Percentiles rank a stretch among this genome's conserved stretches.
Evolutionary conservation across 2,888 invertebrate genomes (phyloP).

Genomic region (Drosophila emarginata): DNA sequence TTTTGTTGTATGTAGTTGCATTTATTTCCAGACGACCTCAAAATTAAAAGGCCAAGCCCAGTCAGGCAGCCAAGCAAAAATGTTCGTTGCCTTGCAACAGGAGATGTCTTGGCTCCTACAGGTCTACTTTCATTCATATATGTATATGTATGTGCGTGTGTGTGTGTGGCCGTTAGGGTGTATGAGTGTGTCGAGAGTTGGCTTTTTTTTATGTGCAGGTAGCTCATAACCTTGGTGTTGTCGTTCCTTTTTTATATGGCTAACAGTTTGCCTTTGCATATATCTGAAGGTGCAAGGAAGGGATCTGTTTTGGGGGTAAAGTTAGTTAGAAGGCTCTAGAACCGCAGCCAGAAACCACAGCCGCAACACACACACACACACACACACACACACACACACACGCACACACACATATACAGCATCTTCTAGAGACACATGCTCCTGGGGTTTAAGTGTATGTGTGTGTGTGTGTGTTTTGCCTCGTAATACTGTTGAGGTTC

Average conservation of each 20-base stretch:
- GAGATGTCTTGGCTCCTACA: neutral
- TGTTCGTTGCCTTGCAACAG: neutral
- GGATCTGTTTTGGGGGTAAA: neutral
- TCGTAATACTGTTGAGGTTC: constrained; percentile 52
- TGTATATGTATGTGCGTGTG: neutral
- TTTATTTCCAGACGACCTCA: constrained; percentile 9
- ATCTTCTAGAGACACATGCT: constrained; percentile 19
- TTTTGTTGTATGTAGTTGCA: neutral
- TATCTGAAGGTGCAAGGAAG: constrained; percentile 8
- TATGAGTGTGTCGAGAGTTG: constrained; percentile 30
- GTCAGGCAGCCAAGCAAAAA: neutral
- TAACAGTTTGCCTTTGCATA: constrained; percentile 60
- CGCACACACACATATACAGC: constrained; percentile 10
- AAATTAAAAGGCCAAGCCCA: constrained; percentile 10
- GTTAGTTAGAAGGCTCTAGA: constrained; percentile 14
- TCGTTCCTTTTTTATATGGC: constrained; percentile 40
- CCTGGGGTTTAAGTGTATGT: constrained; percentile 8
- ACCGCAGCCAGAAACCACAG: constrained; percentile 43
- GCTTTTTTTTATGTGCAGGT: constrained; percentile 18
- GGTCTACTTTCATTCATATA: neutral
- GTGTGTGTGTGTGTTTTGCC: constrained; percentile 30
- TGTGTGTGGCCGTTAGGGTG: constrained; percentile 11
- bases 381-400: constrained; percentile 3
- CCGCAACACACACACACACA: constrained; percentile 43
- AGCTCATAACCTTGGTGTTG: constrained; percentile 65